These are phyloP conservation scores for Chionodraco myersi DNA, from an alignment of 2,113 vertebrate species.

Conservation along the genomic window DNA sequence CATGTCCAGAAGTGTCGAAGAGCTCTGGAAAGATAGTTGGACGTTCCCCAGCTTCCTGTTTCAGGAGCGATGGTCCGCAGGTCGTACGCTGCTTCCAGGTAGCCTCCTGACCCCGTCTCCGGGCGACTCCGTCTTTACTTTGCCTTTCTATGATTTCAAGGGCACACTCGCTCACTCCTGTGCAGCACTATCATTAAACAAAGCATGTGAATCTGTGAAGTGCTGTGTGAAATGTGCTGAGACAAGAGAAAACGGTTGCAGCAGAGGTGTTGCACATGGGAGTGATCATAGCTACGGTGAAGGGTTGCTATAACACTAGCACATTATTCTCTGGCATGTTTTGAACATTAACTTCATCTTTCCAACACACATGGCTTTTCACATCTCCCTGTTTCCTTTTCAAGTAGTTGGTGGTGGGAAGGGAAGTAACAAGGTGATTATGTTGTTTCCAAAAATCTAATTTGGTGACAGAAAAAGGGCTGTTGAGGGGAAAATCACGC, in stretches of 20 bases:
- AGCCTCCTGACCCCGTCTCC: constrained; percentile 57
- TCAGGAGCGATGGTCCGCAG: constrained; percentile 69
- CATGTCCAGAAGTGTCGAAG: constrained; percentile 26
- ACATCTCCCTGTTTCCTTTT: constrained; percentile 17
- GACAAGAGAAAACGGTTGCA: constrained; percentile 19
- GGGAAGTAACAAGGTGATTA: not conserved
- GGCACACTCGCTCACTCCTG: constrained; percentile 54
- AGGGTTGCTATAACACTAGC: constrained; percentile 35
- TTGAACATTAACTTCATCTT: constrained; percentile 21
- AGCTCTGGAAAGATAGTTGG: constrained; percentile 48
- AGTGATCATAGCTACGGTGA: constrained; percentile 55
- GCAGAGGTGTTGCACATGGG: constrained; percentile 59
- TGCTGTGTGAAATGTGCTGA: no score
- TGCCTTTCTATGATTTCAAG: constrained; percentile 38
- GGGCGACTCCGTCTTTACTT: constrained; percentile 51
- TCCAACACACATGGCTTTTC: constrained; percentile 12
- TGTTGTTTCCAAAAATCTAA: constrained; percentile 25
- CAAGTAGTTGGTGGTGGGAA: constrained; percentile 48
- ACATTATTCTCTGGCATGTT: constrained; percentile 27
- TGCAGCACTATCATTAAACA: constrained; percentile 52
- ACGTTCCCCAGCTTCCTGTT: constrained; percentile 68
- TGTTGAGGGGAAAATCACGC: constrained; percentile 13
- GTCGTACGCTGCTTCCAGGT: constrained; percentile 79
- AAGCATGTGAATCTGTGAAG: not conserved
- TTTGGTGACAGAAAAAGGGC: constrained; percentile 30